Evolutionary conservation across 2,888 invertebrate species (phyloP).

Genomic region (Mayetiola destructor): DNA sequence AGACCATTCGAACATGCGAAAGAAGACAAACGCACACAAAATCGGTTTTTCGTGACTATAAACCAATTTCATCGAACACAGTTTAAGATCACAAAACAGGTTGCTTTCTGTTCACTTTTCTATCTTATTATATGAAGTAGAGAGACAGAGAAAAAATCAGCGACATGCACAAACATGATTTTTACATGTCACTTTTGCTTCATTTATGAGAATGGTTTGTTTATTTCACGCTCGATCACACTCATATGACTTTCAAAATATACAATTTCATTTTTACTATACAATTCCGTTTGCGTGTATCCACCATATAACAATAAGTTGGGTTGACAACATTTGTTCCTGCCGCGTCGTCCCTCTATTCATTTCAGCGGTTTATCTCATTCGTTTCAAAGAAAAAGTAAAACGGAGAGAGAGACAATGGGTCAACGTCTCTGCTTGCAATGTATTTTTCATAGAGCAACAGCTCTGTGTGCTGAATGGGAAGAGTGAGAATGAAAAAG

Average conservation of each 20-base stretch:
- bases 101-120: conserved; percentile 10
- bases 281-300: conserved; percentile 9
- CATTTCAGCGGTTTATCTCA: conserved; percentile 12
- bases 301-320: conserved; percentile 12
- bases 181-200: conserved; percentile 5
- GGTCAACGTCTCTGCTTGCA: not conserved
- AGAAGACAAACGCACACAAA: conserved; percentile 2
- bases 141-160: conserved; percentile 8
- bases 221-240: conserved; percentile 12
- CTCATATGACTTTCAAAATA: conserved; percentile 12
- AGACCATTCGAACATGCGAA: no score
- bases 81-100: conserved; percentile 13
- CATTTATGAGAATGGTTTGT: conserved; percentile 11
- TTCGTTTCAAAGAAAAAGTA: conserved; percentile 6
- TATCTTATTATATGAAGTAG: conserved; percentile 11
- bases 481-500: not conserved
- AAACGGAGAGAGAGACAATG: conserved; percentile 3
- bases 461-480: not conserved
- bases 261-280: conserved; percentile 12
- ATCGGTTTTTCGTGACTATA: conserved; percentile 8
- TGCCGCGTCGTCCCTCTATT: conserved; percentile 11
- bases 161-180: conserved; percentile 12
- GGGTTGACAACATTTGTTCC: conserved; percentile 11
- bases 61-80: conserved; percentile 8
- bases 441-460: conserved; percentile 4